Base-by-base conservation (phyloP, 1,140 invertebrate species). In the Sycobia sp. region DNA sequence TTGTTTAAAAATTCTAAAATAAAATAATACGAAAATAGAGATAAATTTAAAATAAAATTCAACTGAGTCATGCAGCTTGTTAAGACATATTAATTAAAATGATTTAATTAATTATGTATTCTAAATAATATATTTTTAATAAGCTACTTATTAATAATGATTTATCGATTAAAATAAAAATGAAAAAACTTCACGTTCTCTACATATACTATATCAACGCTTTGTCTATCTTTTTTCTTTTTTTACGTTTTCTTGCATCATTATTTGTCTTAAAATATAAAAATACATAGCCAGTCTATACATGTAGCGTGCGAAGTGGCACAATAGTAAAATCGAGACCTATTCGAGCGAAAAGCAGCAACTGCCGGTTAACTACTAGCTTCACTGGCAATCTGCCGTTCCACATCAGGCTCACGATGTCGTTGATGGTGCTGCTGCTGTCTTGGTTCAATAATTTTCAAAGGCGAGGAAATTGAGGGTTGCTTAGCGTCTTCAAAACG, bases 221-320 rank as follows among this genome's bases (percentile, higher is more conserved):
- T 46, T 59, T 51, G n/a, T 54, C 56, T 57, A 34, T 23, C 34
- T 27, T 41, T 63, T 44, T 47, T 16, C 23, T 11, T 39, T 50
- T 58, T 39, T n/a, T 59, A n/a, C 49, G 14, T 59, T 50, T 50
- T 32, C 57, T 51, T 36, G 43, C 43, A 68, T 65, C 25, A 44
- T 60, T 22, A 54, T 62, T n/a, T 62, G 62, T 67, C 76, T 81
- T 80, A 80, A 58, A 80, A 79, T 79, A 81, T 80, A 82, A 81
- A 82, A 82, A 82, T 82, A 82, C 79, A 82, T 82, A 82, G 78
- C 80, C 80, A 82, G 79, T 81, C 80, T 82, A 81, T 81, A 80
- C 75, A 82, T 79, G 75, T 76, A 79, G 77, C 75, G 76, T 81
- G 78, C 76, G 75, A 76, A 76, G 78, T 80, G 75, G 79, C 77